These are phyloP conservation scores for Acronicta leporina DNA, from an alignment of 2,888 invertebrate genomes.

Conservation along the genomic window DNA sequence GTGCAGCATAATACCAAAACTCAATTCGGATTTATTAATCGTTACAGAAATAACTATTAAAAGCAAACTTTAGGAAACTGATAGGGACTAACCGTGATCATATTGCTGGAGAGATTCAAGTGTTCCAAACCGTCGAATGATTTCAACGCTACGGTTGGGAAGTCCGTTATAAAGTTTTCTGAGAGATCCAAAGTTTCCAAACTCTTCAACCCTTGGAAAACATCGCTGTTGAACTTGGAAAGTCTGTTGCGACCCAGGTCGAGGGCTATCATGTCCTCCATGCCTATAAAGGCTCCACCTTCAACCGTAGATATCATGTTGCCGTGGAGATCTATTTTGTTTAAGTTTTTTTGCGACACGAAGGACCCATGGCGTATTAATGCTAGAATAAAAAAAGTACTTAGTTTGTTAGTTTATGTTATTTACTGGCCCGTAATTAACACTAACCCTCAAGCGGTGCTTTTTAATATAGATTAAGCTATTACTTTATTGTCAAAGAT, in stretches of 20 bases:
- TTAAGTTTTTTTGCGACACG: constrained; percentile 91
- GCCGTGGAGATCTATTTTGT: constrained; percentile 93
- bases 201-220: constrained; percentile 93
- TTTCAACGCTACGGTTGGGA: constrained; percentile 94
- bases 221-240: constrained; percentile 94
- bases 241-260: constrained; percentile 94
- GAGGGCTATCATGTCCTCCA: constrained; percentile 91
- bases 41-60: constrained; percentile 42
- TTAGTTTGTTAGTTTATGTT: background rate
- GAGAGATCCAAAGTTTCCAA: constrained; percentile 95
- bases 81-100: constrained; percentile 91
- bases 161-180: constrained; percentile 95
- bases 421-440: background rate
- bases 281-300: constrained; percentile 92
- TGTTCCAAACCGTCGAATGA: constrained; percentile 91
- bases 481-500: background rate
- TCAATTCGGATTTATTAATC: constrained; percentile 25
- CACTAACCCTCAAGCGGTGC: no score
- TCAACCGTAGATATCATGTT: constrained; percentile 94
- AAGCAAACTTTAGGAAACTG: constrained; percentile 28
- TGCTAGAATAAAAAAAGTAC: constrained; percentile 84
- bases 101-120: constrained; percentile 95
- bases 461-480: no score
- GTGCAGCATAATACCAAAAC: constrained; percentile 8
- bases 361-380: constrained; percentile 92